Conservation (phyloP, 2,797 vertebrate species). For the Phalanger gymnotis region DNA sequence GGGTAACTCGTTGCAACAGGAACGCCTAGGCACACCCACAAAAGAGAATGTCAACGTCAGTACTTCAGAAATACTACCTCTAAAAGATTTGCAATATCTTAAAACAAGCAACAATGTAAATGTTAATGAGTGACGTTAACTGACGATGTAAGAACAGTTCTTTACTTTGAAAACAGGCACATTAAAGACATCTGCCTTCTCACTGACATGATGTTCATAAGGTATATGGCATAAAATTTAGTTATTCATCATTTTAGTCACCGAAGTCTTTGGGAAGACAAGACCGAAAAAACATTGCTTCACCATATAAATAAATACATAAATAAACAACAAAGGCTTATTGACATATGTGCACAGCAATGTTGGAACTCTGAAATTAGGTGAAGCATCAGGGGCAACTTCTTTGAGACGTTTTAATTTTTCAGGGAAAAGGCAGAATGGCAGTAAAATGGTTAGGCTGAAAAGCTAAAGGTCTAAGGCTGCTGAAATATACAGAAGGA, state of each 20-base stretch:
- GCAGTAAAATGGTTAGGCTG: neutral
- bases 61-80: neutral
- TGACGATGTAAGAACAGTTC: neutral
- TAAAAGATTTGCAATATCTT: neutral
- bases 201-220: neutral
- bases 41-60: neutral
- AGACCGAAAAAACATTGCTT: neutral
- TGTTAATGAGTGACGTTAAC: neutral
- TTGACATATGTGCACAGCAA: neutral
- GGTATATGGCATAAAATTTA: neutral
- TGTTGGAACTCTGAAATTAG: neutral
- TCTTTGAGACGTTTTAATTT: neutral
- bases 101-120: neutral
- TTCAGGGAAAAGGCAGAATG: constrained; percentile 3
- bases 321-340: neutral
- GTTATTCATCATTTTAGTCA: neutral
- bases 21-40: too few species aligned
- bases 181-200: neutral
- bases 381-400: neutral
- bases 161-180: neutral
- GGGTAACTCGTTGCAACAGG: neutral
- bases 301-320: neutral
- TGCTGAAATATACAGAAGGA: neutral
- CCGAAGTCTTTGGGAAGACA: neutral
- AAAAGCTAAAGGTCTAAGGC: neutral